Percentiles rank a stretch among this genome's conserved stretches.
Conservation (phyloP, 2,113 vertebrate species). For the Podarcis raffonei region DNA sequence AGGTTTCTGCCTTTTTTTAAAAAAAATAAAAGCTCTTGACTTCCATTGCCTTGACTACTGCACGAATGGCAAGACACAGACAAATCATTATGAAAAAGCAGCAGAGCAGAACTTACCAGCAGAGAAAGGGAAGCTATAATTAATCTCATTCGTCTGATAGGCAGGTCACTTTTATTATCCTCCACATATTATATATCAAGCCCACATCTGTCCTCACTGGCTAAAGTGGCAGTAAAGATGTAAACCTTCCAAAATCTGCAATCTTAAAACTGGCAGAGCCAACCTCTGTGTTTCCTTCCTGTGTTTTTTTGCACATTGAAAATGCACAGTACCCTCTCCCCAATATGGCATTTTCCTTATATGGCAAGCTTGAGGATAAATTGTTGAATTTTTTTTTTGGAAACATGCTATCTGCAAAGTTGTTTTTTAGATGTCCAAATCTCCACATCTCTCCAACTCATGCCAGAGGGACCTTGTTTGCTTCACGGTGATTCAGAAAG, state of each 20-base stretch:
- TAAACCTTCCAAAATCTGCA: background rate
- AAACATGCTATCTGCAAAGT: no score
- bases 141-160: constrained; percentile 49
- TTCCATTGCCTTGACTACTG: constrained; percentile 26
- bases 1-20: constrained; percentile 5
- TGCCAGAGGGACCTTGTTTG: no score
- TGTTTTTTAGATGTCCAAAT: no score
- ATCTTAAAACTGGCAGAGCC: constrained; percentile 23
- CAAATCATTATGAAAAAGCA: constrained; percentile 48
- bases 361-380: no score
- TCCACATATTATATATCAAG: constrained; percentile 35
- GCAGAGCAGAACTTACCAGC: constrained; percentile 55
- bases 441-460: no score
- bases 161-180: constrained; percentile 58
- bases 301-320: background rate
- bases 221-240: constrained; percentile 23
- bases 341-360: no score
- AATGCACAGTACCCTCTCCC: no score
- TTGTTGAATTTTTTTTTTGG: no score
- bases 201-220: constrained; percentile 33
- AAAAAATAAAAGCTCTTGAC: background rate
- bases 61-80: constrained; percentile 39
- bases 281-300: background rate
- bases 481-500: no score
- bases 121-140: constrained; percentile 44